Base-by-base conservation (phyloP, 2,113 vertebrate genomes). In the Lagopus muta region DNA sequence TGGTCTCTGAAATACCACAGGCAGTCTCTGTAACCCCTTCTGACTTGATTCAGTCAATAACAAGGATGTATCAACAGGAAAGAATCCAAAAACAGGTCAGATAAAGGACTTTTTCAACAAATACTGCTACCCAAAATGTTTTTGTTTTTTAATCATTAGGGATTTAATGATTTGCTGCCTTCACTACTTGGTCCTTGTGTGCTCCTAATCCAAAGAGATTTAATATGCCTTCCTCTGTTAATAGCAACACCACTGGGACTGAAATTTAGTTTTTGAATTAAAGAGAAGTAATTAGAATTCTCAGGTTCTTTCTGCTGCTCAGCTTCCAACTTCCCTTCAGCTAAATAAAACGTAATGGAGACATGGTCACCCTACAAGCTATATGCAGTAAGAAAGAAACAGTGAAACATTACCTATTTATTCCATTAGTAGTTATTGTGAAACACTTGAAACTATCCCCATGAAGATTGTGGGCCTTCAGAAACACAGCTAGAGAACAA, bases 201-300 rank as follows among this genome's bases (percentile, higher is more conserved):
- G 99, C 98, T 6, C 97, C 83, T 97, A 99, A 91, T 98, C 96
- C 93, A 99, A 96, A 40, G 99, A 98, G 2, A 97, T 97, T 24
- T 98, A 98, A 92, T 98, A 99, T 0, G 94, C 95, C 97, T 98
- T 99, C 96, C 97, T 98, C 94, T 99, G 99, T 93, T 99, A 98
- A 97, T 98, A 98, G 58, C 99, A 99, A 78, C 98, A 98, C 98
- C 99, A 99, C 64, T 99, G 98, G 6, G 99, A 98, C 99, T 99
- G 83, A 71, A 97, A 9, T 36, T 92, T 17, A 81, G 25, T 79
- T 58, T 64, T 54, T 50, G 62, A 42, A 57, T 30, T 61, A 54
- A 86, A 92, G n/a, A 65, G n/a, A 73, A 61, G 10, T 32, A 48
- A 66, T 45, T 55, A 58, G 10, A 77, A 78, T 65, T 57, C 40